Percentiles rank a stretch among this genome's conserved stretches.
These are phyloP conservation scores for Thunnus maccoyii DNA, from an alignment of 2,113 vertebrate species.

Conservation along the genomic window DNA sequence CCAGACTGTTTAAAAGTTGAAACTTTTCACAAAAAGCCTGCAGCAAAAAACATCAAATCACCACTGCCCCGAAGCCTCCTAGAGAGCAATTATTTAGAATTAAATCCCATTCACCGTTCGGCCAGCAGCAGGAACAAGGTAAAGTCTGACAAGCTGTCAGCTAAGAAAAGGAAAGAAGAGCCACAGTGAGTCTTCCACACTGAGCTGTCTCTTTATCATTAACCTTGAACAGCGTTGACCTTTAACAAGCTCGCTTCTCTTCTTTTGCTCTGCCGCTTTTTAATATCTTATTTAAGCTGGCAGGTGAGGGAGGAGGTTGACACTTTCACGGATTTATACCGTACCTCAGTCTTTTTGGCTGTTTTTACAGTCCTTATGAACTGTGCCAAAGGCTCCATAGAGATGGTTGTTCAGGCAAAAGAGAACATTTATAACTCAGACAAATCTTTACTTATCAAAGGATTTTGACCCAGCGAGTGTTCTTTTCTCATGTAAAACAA, in stretches of 20 bases:
- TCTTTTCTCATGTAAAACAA: background rate
- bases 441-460: too few relatives aligned
- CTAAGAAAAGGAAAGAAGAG: constrained; percentile 10
- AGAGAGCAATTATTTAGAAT: constrained; percentile 62
- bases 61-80: background rate
- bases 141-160: constrained; percentile 55
- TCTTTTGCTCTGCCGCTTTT: constrained; percentile 22
- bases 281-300: constrained; percentile 10
- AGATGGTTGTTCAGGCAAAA: too few relatives aligned
- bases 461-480: background rate
- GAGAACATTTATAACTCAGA: background rate
- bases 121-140: constrained; percentile 51
- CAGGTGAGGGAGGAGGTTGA: constrained; percentile 25
- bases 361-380: background rate
- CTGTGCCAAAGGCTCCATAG: too few relatives aligned
- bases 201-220: constrained; percentile 39
- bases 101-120: constrained; percentile 46
- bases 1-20: constrained; percentile 1
- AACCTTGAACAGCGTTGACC: constrained; percentile 45
- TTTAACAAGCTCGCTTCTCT: constrained; percentile 18
- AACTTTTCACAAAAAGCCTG: constrained; percentile 24
- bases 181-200: constrained; percentile 14
- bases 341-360: too few relatives aligned
- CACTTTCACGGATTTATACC: background rate
- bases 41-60: constrained; percentile 28